Conservation (phyloP, 2,113 vertebrate species). For the Galbula dea region DNA sequence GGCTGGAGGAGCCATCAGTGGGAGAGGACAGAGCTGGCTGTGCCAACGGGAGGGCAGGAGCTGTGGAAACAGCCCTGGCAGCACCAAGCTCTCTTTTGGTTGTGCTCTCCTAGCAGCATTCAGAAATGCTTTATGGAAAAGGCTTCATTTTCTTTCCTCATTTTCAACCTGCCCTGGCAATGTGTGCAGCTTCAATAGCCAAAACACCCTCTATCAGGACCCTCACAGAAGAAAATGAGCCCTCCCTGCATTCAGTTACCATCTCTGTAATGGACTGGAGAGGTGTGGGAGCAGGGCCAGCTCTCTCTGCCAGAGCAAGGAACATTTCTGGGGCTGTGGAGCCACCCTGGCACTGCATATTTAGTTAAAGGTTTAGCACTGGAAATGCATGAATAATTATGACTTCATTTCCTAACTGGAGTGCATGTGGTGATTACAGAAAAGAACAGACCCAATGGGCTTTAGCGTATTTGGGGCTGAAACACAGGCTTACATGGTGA, state of each 20-base stretch:
- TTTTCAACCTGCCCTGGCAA: not conserved
- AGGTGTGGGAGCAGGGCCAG: not conserved
- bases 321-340: not conserved
- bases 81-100: not conserved
- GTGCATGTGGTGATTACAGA: not conserved
- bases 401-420: not conserved
- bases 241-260: not conserved
- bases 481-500: not conserved
- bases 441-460: not conserved
- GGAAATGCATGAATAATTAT: not conserved
- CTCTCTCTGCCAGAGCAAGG: not conserved
- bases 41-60: accelerated
- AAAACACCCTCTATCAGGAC: not conserved
- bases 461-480: not conserved
- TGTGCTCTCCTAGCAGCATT: not conserved
- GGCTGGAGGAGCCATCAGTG: not conserved
- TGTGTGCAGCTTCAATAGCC: not conserved
- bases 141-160: not conserved
- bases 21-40: not conserved
- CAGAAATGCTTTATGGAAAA: not conserved
- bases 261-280: not conserved
- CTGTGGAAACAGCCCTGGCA: not conserved
- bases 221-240: not conserved
- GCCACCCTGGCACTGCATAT: not conserved
- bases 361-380: conserved; percentile 1